Conservation (phyloP, 2,113 vertebrate genomes). For the Neopipo cinnamomea region DNA sequence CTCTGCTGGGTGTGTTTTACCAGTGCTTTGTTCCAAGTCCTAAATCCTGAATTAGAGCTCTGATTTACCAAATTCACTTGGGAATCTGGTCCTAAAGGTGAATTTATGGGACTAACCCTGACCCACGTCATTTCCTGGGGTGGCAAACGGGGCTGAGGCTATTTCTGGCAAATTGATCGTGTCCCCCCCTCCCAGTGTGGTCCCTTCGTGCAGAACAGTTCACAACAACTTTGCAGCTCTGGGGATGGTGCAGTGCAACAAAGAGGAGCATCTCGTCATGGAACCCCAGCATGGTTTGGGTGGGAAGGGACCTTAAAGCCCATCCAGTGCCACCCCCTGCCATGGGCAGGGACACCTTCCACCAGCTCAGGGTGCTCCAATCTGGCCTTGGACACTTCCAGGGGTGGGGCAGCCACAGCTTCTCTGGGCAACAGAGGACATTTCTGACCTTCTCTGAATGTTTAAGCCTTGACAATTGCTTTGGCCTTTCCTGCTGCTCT, state of each 20-base stretch:
- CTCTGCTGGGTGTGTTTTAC: background rate
- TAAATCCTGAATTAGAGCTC: background rate
- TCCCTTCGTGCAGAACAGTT: fast-evolving
- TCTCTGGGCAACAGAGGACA: background rate
- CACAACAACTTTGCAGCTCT: background rate
- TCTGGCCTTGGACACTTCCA: background rate
- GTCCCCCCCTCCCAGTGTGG: background rate
- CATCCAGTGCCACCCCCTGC: fast-evolving
- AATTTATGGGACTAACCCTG: background rate
- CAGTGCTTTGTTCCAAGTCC: background rate
- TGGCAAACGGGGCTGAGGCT: fast-evolving
- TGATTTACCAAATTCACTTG: background rate
- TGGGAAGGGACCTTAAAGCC: background rate
- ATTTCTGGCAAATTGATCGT: background rate
- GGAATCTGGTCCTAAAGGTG: background rate
- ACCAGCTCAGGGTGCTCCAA: background rate
- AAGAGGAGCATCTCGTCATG: background rate
- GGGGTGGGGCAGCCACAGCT: background rate
- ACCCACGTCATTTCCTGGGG: fast-evolving
- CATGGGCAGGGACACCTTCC: background rate
- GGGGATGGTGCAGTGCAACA: fast-evolving
- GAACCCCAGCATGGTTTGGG: background rate
- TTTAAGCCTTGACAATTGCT: background rate
- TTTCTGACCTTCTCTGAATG: background rate
- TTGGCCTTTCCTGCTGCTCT: background rate